Conservation (phyloP, 2,888 invertebrate species). For the Hypomecis punctinalis region DNA sequence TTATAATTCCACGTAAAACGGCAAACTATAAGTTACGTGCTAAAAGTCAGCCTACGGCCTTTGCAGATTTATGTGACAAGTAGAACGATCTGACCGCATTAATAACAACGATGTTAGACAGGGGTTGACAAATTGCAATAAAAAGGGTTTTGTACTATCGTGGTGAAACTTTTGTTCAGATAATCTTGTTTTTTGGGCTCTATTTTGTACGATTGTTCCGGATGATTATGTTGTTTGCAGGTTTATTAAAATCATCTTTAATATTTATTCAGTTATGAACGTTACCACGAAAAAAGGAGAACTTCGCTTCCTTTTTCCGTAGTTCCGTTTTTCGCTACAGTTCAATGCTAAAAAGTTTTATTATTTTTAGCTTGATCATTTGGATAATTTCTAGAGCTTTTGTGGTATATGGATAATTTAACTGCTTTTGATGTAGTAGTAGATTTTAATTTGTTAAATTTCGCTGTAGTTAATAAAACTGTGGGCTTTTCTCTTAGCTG, state of each 20-base stretch:
- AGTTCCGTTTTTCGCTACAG: too few relatives aligned
- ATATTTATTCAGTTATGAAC: too few relatives aligned
- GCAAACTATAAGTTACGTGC: constrained; percentile 21
- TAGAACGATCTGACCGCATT: constrained; percentile 37
- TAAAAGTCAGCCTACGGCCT: constrained; percentile 23
- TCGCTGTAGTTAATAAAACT: too few relatives aligned
- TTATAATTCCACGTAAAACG: constrained; percentile 1
- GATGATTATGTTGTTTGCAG: not conserved
- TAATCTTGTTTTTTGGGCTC: constrained; percentile 13
- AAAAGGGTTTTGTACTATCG: constrained; percentile 40
- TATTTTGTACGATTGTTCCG: not conserved
- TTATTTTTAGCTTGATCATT: too few relatives aligned
- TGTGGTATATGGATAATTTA: too few relatives aligned
- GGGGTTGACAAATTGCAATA: constrained; percentile 46
- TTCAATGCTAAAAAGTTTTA: too few relatives aligned
- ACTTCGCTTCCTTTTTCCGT: too few relatives aligned
- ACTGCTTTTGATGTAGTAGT: too few relatives aligned
- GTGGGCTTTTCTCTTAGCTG: too few relatives aligned
- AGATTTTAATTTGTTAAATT: too few relatives aligned
- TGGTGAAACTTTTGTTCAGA: constrained; percentile 18
- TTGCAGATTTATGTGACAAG: constrained; percentile 36
- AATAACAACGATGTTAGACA: constrained; percentile 38
- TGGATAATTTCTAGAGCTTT: too few relatives aligned
- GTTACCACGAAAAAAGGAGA: too few relatives aligned
- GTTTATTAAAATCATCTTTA: not conserved